These are phyloP conservation scores for Euwallacea similis DNA, from an alignment of 1,140 invertebrate genomes.

Conservation along the genomic window DNA sequence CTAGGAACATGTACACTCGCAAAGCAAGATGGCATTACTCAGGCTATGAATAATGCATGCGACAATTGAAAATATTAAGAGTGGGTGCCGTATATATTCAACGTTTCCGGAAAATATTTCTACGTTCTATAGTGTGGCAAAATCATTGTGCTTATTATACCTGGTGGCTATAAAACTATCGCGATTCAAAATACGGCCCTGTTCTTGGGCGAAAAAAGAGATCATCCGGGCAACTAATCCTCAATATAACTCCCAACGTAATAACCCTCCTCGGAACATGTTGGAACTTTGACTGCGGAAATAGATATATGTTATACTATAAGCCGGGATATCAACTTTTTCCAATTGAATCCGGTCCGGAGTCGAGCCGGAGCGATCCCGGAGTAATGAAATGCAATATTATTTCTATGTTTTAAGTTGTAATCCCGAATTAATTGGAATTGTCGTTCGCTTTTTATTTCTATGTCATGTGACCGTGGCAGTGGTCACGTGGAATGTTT, in stretches of 20 bases:
- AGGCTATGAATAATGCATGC: conserved; percentile 43
- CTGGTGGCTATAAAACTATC: too few species aligned
- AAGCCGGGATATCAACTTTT: conserved; percentile 31
- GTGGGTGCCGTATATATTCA: conserved; percentile 42
- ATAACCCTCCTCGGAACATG: conserved; percentile 23
- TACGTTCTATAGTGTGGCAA: conserved; percentile 25
- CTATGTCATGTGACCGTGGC: too few species aligned
- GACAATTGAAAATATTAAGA: conserved; percentile 48
- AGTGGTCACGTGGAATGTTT: too few species aligned
- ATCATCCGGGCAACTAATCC: conserved; percentile 12
- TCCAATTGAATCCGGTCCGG: conserved; percentile 22
- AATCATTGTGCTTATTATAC: too few species aligned
- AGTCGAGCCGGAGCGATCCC: conserved; percentile 17
- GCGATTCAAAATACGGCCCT: too few species aligned
- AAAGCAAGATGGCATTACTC: conserved; percentile 29
- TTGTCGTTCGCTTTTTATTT: neutral
- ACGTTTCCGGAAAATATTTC: conserved; percentile 41
- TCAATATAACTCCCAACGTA: conserved; percentile 21
- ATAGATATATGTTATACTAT: conserved; percentile 22
- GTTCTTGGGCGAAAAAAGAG: too few species aligned
- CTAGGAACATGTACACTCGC: too few species aligned
- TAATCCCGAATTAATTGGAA: conserved; percentile 32
- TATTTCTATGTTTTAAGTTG: conserved; percentile 34
- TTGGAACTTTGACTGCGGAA: conserved; percentile 21
- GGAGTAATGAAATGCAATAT: conserved; percentile 33